Percentiles rank a stretch among this genome's conserved stretches.
Evolutionary conservation across 2,888 invertebrate genomes (phyloP).

Genomic region (Sycophila texana): DNA sequence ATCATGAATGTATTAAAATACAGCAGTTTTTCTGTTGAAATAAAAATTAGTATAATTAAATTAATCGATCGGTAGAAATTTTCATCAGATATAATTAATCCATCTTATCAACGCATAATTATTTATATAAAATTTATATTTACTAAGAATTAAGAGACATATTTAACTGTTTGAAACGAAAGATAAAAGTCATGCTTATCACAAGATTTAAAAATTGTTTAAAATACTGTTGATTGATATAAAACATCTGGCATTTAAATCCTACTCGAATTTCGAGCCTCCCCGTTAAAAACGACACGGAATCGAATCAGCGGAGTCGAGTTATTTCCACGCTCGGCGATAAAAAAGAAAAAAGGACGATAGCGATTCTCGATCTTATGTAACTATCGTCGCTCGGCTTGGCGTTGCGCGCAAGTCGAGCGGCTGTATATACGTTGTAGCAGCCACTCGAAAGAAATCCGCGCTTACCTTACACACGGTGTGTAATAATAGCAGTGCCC

Average conservation of each 20-base stretch:
- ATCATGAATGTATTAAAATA: too few species aligned
- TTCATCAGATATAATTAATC: too few species aligned
- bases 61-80: too few species aligned
- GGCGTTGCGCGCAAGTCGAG: background rate
- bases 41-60: too few species aligned
- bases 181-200: background rate
- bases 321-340: conserved; percentile 5
- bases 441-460: background rate
- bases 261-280: background rate
- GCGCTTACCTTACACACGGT: conserved; percentile 10
- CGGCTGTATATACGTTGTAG: background rate
- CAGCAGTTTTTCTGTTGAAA: too few species aligned
- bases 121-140: background rate
- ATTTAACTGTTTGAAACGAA: background rate
- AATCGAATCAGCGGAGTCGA: background rate
- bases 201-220: background rate
- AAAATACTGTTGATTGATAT: background rate
- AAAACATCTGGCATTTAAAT: background rate
- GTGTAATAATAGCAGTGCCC: background rate
- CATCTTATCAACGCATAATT: background rate
- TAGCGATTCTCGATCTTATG: background rate
- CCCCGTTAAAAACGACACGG: background rate
- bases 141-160: too few species aligned
- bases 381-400: background rate
- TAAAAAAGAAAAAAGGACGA: conserved; percentile 5